Base-by-base conservation (phyloP, 2,888 invertebrate genomes). In the Melieria omissa region DNA sequence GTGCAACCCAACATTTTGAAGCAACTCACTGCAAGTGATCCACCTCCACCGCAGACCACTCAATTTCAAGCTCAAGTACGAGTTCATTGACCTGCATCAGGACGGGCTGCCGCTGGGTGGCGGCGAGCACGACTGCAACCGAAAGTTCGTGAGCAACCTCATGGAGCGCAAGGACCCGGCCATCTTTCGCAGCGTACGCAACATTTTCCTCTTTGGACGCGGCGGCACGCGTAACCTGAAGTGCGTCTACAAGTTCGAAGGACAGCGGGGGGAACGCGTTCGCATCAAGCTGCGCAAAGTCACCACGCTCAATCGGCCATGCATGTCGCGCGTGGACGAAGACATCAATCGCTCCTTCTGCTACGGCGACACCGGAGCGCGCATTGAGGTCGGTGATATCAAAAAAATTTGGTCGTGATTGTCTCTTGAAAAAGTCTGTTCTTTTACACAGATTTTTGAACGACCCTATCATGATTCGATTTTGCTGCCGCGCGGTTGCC, bases 231-330 rank as follows among this genome's bases (percentile, higher is more conserved):
- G 90, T 74, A 94, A 95, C 86, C 90, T 96, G 29, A 95, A 93
- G 92, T 97, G 97, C 87, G 90, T 93, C 61, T 96, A 96, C 86
- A 93, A 95, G 62, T 96, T 96, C 83, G 95, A 95, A 87, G 95
- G 93, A 0, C 93, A 93, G 80, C 91, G 92, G 66, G 94, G 94
- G 63, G 95, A 96, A 85, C 90, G 93, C 63, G 91, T 96, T 63
- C 91, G 93, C 74, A 88, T 96, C 64, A 91, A 92, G 69, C 89
- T 96, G 67, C 93, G 92, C 81, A 92, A 92, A 74, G 89, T 95
- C 4, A 88, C 90, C n/a, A 92, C 91, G 8, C 89, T 90, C 70
- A 89, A 91, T 80, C 86, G 90, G 29, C 76, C 81, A 47, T 87
- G 87, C 72, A 84, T 82, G 70, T 86, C 86, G 4, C 84, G 84